Conservation (phyloP, 2,113 vertebrate genomes). For the Amphilophus citrinellus region DNA sequence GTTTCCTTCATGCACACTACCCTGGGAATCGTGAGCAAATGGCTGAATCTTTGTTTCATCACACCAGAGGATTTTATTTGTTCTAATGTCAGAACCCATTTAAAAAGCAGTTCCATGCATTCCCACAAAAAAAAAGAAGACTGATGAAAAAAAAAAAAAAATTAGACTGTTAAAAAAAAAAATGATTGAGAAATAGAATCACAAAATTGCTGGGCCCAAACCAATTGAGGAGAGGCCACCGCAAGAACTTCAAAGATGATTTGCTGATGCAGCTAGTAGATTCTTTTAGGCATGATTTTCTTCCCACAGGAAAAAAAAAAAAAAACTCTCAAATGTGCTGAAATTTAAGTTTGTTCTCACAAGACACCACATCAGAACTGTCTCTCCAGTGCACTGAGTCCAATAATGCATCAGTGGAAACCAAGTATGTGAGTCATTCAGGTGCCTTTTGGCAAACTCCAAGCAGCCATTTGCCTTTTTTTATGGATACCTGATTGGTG, state of each 20-base stretch:
- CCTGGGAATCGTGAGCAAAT: not conserved
- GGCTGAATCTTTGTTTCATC: not conserved
- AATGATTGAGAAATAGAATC: not conserved
- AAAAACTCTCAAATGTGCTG: not conserved
- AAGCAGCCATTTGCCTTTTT: not conserved
- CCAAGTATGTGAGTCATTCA: not conserved
- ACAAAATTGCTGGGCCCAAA: not conserved
- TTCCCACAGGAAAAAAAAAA: not conserved
- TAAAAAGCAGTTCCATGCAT: not conserved
- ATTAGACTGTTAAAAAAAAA: not conserved
- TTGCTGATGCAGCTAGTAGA: not conserved
- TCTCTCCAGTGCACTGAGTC: not conserved
- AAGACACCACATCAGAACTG: not conserved
- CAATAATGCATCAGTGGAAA: not conserved
- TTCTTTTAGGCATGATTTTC: too few relatives aligned
- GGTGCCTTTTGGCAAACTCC: not conserved
- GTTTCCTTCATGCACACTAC: not conserved
- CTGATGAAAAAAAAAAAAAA: not conserved
- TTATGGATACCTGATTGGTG: not conserved
- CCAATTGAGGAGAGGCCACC: not conserved
- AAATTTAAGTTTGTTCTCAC: not conserved
- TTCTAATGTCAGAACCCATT: not conserved
- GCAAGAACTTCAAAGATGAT: slow-evolving; percentile 2
- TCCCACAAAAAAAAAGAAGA: not conserved
- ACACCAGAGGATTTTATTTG: not conserved